Conservation (phyloP, 2,113 vertebrate species). For the Spheniscus mendiculus region DNA sequence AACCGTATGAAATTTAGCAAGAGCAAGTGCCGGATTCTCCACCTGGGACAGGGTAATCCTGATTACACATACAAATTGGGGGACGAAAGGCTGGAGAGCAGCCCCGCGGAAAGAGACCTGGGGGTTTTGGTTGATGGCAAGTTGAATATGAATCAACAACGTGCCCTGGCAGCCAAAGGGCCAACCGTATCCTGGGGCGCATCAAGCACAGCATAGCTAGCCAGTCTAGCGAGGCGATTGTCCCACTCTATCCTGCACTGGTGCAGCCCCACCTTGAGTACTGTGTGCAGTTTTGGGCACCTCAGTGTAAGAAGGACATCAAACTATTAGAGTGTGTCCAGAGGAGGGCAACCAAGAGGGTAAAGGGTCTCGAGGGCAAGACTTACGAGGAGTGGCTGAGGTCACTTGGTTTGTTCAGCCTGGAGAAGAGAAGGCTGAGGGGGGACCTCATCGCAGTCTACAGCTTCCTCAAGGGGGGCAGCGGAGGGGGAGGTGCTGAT, state of each 20-base stretch:
- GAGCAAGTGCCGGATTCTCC: not conserved
- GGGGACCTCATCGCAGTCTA: not conserved
- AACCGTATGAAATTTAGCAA: not conserved
- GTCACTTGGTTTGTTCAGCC: not conserved
- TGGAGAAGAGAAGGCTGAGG: not conserved
- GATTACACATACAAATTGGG: accelerated
- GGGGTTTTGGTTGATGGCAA: not conserved
- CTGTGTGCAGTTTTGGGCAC: not conserved
- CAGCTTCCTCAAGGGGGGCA: not conserved
- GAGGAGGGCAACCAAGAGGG: not conserved
- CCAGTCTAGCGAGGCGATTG: too few relatives aligned
- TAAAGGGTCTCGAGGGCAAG: not conserved
- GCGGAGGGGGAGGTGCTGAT: not conserved
- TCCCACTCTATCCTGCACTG: not conserved
- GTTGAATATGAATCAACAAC: not conserved
- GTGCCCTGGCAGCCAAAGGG: not conserved
- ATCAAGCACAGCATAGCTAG: not conserved
- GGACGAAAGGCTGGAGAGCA: not conserved
- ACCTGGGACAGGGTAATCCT: not conserved
- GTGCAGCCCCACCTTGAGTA: accelerated
- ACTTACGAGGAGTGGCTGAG: not conserved
- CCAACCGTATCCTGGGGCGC: not conserved
- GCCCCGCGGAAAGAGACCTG: accelerated
- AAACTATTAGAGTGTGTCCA: not conserved
- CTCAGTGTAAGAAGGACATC: not conserved